Evolutionary conservation across 2,113 vertebrate genomes (phyloP).

Genomic region (Callithrix jacchus): DNA sequence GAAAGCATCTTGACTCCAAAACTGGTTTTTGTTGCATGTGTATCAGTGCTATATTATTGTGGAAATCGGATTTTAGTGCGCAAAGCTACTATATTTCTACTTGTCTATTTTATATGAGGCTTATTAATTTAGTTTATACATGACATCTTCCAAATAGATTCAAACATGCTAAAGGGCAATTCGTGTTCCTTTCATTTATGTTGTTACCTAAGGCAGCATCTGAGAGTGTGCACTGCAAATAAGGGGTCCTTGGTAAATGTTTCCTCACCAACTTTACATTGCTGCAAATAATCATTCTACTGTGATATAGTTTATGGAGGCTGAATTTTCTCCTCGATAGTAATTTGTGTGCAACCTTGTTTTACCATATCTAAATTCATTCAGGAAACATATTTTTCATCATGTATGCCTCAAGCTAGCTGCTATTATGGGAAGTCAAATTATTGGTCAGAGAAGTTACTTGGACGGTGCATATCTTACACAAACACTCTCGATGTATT

Average conservation of each 20-base stretch:
- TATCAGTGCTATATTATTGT: background rate
- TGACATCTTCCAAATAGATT: conserved; percentile 37
- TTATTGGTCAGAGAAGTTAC: conserved; percentile 54
- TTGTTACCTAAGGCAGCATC: background rate
- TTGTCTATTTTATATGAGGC: conserved; percentile 18
- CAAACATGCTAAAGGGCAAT: conserved; percentile 34
- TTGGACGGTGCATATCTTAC: conserved; percentile 50
- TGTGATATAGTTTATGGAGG: background rate
- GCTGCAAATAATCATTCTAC: background rate
- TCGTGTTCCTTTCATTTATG: background rate
- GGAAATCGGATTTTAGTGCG: background rate
- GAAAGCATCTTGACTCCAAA: background rate
- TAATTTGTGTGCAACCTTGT: conserved; percentile 42
- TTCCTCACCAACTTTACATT: background rate
- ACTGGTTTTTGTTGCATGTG: background rate
- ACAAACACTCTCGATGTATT: conserved; percentile 45
- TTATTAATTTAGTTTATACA: conserved; percentile 35
- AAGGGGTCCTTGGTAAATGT: background rate
- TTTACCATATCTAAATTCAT: conserved; percentile 70
- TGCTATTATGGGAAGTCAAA: conserved; percentile 62
- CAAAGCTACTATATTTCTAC: background rate
- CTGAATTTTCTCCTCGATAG: conserved; percentile 5
- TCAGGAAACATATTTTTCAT: conserved; percentile 62
- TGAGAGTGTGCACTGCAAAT: background rate
- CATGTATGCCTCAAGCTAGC: conserved; percentile 40